Evolutionary conservation across 2,888 invertebrate genomes (phyloP), one percentile per base, ranked within the genome.

Genomic region (Clitarchus hookeri): DNA sequence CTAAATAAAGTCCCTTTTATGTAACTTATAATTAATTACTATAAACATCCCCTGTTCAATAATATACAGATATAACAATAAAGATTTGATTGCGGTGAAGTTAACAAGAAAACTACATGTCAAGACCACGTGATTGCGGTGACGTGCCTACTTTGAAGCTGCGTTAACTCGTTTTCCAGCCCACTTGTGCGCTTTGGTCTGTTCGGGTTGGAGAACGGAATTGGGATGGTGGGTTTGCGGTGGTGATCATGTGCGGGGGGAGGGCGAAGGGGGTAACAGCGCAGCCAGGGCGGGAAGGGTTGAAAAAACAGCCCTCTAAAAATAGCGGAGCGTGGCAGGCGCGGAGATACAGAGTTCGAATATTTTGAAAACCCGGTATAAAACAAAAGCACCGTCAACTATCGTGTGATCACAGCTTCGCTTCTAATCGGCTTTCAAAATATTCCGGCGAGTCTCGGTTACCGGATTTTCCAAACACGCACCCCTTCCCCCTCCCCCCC

Each of bases 371-470:
- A 82, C 82, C 82, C 65, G 23, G 82, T 36, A 82, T 82, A 82
- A 82, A 82, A 82, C 82, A 82, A 82, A 82, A 82, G 82, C 82
- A 36, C 82, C 44, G 82, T 44, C 82, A 82, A 82, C 82, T 86
- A 85, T 86, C 85, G 53, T 86, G 85, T 85, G 86, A 86, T 86
- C 86, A 86, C 86, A 85, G 85, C 85, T 83, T 78, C 83, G 84
- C 83, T 86, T 85, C 85, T 86, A 86, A 86, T 86, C 85, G 85
- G 85, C 54, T 86, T 86, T 85, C 84, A 85, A 86, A 86, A 86
- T 86, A 85, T 86, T 83, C 85, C 82, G 36, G 44, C 82, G 44
- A 82, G 82, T 19, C 82, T 6, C 44, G 36, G 82, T 82, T 82
- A 82, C 82, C 36, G 82, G 12, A 82, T 82, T 44, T 44, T 23